phyloP scores from a whole-genome alignment of 2,888 invertebrate species.

The Morpho deidamia region DNA sequence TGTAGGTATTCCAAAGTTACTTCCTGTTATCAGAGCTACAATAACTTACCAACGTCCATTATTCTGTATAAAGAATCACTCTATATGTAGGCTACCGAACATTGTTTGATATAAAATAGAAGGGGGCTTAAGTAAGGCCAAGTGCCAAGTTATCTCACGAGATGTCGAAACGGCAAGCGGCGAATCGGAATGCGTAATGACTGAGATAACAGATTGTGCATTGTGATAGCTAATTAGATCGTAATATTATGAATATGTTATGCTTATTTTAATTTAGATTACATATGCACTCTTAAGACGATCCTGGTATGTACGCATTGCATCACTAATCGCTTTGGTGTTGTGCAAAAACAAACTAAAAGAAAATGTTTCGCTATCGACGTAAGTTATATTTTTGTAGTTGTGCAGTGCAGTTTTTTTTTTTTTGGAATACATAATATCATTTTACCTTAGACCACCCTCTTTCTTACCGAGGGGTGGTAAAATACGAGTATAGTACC shows the following conservation, averaged over 20 bases:
- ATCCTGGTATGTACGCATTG: no score
- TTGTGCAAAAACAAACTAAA: not conserved
- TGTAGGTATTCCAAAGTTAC: no score
- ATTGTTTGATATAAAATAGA: conserved; percentile 24
- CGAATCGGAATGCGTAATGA: conserved; percentile 28
- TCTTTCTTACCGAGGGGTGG: no score
- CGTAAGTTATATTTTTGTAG: no score
- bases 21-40: no score
- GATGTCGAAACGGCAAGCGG: conserved; percentile 56
- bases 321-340: not conserved
- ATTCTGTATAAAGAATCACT: conserved; percentile 1
- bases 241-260: conserved; percentile 4
- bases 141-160: conserved; percentile 49
- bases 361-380: not conserved
- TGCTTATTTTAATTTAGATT: no score
- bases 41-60: no score
- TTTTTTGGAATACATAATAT: no score
- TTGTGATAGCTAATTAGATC: conserved; percentile 15
- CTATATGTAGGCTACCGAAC: conserved; percentile 19
- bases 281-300: no score
- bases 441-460: no score
- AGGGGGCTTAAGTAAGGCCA: conserved; percentile 27
- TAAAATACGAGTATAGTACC: no score
- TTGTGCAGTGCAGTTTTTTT: no score
- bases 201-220: conserved; percentile 15